Evolutionary conservation across 2,888 invertebrate genomes (phyloP).

Genomic region (Julus scandinavius): DNA sequence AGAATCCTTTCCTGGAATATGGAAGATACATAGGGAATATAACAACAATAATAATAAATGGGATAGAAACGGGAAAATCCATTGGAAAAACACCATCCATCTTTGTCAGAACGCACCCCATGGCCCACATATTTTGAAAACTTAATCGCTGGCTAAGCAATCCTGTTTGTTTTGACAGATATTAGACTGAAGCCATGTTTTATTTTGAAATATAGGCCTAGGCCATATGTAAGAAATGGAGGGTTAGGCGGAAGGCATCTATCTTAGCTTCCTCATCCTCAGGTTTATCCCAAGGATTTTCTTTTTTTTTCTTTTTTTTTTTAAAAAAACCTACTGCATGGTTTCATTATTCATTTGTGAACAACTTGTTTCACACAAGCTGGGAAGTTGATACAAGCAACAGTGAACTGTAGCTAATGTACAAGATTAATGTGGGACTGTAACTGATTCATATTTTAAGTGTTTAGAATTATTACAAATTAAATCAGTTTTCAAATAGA

Average conservation of each 20-base stretch:
- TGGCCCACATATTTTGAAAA: constrained; percentile 40
- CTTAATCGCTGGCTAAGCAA: constrained; percentile 52
- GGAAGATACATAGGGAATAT: background rate
- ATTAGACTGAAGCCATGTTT: constrained; percentile 53
- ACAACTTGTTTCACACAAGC: too few species aligned
- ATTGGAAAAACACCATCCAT: constrained; percentile 51
- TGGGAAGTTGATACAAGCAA: too few species aligned
- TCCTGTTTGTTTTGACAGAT: constrained; percentile 55
- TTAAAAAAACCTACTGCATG: too few species aligned
- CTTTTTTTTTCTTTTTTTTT: background rate
- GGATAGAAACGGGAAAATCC: constrained; percentile 15
- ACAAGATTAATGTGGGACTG: too few species aligned
- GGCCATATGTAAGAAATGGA: background rate
- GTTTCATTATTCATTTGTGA: too few species aligned
- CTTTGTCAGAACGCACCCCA: constrained; percentile 50
- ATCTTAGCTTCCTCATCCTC: constrained; percentile 4
- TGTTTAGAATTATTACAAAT: too few species aligned
- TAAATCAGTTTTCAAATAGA: too few species aligned
- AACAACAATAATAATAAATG: constrained; percentile 38
- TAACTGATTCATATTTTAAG: too few species aligned
- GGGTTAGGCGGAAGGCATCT: constrained; percentile 22
- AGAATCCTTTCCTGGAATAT: background rate
- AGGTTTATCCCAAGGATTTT: constrained; percentile 15
- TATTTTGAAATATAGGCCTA: constrained; percentile 48
- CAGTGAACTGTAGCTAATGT: too few species aligned